Conservation (phyloP, 92 coral and sea anemone species). For the Zoanthus solanderi region DNA sequence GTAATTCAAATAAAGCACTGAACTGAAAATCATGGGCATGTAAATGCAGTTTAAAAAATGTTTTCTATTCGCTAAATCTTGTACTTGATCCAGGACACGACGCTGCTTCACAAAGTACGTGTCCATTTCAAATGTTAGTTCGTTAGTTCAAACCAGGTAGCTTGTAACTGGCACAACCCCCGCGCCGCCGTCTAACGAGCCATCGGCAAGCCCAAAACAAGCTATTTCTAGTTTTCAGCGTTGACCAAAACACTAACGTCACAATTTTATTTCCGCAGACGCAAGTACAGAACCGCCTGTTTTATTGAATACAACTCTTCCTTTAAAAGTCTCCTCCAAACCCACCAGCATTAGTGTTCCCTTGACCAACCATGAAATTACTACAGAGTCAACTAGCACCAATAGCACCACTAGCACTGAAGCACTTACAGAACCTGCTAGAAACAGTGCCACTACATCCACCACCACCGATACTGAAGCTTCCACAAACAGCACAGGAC, state of each 20-base stretch:
- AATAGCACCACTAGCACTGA: not conserved
- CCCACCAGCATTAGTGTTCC: not conserved
- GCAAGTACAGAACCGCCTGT: constrained; percentile 20
- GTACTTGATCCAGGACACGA: too few species aligned
- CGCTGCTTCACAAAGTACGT: too few species aligned
- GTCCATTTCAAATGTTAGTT: too few species aligned
- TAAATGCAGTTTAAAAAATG: too few species aligned
- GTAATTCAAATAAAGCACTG: too few species aligned
- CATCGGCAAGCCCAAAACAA: not conserved
- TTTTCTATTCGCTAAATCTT: too few species aligned
- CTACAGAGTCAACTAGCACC: not conserved
- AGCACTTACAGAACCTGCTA: not conserved
- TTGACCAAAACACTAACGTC: not conserved
- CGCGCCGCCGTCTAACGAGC: not conserved
- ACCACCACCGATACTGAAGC: not conserved
- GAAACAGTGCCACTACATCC: not conserved
- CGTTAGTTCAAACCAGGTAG: too few species aligned
- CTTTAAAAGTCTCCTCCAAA: not conserved
- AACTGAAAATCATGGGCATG: too few species aligned
- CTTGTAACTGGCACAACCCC: too few species aligned
- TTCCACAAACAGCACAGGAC: not conserved
- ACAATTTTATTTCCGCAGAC: not conserved
- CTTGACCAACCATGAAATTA: not conserved
- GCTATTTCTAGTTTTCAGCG: not conserved
- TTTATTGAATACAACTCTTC: not conserved